Evolutionary conservation across 2,797 vertebrate species (phyloP).

Genomic region (Danio albolineatus): DNA sequence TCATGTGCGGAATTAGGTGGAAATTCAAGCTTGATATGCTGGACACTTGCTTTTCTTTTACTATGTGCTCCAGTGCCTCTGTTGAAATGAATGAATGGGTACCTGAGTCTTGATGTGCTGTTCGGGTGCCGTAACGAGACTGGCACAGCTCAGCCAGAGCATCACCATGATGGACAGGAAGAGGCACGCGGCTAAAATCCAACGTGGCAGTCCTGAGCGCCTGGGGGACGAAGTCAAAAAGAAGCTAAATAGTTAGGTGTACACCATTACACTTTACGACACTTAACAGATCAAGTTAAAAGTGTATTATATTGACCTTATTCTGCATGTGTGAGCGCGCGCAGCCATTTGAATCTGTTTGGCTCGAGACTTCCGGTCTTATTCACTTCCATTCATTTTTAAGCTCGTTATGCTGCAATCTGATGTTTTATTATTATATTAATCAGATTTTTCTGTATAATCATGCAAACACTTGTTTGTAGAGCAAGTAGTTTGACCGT

Average conservation of each 20-base stretch:
- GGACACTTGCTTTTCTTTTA: not conserved
- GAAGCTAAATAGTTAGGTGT: not conserved
- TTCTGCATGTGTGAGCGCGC: no score
- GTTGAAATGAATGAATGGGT: conserved; percentile 36
- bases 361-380: no score
- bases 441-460: no score
- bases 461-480: no score
- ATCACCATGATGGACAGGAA: conserved; percentile 96
- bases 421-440: no score
- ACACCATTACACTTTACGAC: no score
- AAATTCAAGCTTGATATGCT: not conserved
- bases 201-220: conserved; percentile 94
- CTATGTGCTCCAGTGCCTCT: not conserved
- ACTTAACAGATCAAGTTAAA: not conserved
- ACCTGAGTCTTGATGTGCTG: conserved; percentile 94
- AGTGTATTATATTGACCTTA: not conserved
- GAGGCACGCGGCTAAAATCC: conserved; percentile 94
- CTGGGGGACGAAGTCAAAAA: conserved; percentile 71
- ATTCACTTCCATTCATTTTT: no score
- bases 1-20: no score
- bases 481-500: no score
- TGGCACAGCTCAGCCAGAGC: conserved; percentile 97
- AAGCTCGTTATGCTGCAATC: no score
- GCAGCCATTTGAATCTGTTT: no score
- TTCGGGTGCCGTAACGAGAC: conserved; percentile 90